phyloP scores from a whole-genome alignment of 1,140 invertebrate genomes.

The Cyclina sinensis region DNA sequence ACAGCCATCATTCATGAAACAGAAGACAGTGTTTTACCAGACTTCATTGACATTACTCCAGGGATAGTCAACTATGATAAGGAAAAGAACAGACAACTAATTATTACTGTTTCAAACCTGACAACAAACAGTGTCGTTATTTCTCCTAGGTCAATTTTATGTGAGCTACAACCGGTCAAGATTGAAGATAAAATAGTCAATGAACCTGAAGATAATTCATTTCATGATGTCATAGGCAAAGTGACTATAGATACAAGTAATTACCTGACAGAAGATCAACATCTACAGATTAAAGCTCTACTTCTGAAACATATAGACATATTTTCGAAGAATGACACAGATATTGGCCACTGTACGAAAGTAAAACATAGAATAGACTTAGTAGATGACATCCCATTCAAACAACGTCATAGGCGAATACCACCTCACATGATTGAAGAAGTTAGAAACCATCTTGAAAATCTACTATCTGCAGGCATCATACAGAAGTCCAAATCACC shows the following conservation, averaged over 20 bases:
- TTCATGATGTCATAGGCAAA: not conserved
- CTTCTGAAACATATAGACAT: slow-evolving; percentile 13
- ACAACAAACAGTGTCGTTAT: slow-evolving; percentile 49
- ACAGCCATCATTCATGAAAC: slow-evolving; percentile 61
- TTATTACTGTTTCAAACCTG: slow-evolving; percentile 50
- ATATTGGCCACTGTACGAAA: slow-evolving; percentile 24
- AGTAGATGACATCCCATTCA: slow-evolving; percentile 26
- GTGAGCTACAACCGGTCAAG: slow-evolving; percentile 65
- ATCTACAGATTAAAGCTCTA: not conserved
- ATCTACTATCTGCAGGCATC: slow-evolving; percentile 33
- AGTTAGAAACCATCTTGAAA: slow-evolving; percentile 49
- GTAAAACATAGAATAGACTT: slow-evolving; percentile 58
- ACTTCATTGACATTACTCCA: slow-evolving; percentile 54
- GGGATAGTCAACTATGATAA: slow-evolving; percentile 50
- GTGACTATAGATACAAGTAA: slow-evolving; percentile 18
- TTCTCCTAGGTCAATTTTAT: slow-evolving; percentile 58
- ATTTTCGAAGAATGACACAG: slow-evolving; percentile 40
- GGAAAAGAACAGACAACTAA: not conserved
- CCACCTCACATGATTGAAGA: slow-evolving; percentile 43
- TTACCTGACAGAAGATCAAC: not conserved
- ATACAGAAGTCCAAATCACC: slow-evolving; percentile 44
- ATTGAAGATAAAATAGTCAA: not conserved
- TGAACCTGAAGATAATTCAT: not conserved
- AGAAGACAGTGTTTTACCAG: slow-evolving; percentile 15
- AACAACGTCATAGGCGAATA: slow-evolving; percentile 36